Evolutionary conservation across 2,113 vertebrate genomes (phyloP).

Genomic region (Cyprinodon brontotheroides): DNA sequence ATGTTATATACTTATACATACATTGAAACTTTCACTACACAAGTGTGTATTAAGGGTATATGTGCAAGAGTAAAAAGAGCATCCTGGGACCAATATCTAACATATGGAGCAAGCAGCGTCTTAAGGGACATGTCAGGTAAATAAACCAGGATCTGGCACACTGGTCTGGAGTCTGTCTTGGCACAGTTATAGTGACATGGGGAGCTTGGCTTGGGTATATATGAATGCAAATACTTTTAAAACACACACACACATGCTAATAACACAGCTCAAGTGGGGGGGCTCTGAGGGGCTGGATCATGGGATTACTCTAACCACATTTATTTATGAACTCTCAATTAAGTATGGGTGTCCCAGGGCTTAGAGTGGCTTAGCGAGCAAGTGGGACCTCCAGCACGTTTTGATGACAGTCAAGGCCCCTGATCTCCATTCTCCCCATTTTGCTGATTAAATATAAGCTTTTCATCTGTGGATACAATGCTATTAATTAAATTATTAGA

Average conservation of each 20-base stretch:
- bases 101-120: constrained; percentile 85
- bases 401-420: constrained; percentile 76
- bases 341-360: constrained; percentile 75
- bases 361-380: constrained; percentile 70
- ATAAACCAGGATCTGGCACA: constrained; percentile 84
- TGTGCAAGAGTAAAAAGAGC: constrained; percentile 8
- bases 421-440: constrained; percentile 77
- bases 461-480: constrained; percentile 84
- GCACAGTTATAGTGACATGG: constrained; percentile 53
- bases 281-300: constrained; percentile 70
- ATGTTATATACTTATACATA: background rate
- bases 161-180: constrained; percentile 73
- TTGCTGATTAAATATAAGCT: constrained; percentile 82
- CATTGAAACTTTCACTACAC: background rate
- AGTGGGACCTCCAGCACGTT: constrained; percentile 69
- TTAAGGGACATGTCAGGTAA: constrained; percentile 79
- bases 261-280: constrained; percentile 27
- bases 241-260: constrained; percentile 13
- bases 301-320: constrained; percentile 78
- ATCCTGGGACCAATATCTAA: constrained; percentile 76
- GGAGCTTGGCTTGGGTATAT: constrained; percentile 50
- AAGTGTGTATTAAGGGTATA: background rate
- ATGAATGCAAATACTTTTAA: constrained; percentile 7
- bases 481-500: constrained; percentile 86
- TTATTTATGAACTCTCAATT: constrained; percentile 84